Conservation (phyloP, 2,797 vertebrate genomes). For the Sebastes miniatus region DNA sequence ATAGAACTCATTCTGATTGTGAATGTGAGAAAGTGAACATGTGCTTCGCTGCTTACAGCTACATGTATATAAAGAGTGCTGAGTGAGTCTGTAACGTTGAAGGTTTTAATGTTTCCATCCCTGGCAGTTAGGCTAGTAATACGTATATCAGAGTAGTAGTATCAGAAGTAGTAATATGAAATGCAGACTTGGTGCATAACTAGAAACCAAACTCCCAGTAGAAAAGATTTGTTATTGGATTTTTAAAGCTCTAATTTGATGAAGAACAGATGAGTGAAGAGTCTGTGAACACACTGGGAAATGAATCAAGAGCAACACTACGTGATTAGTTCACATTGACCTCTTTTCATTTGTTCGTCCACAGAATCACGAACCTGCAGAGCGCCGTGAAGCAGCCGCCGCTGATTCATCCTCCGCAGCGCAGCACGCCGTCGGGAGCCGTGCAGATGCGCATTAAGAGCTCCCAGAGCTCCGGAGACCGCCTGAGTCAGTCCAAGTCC, state of each 20-base stretch:
- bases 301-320: not conserved
- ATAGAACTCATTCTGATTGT: too few species aligned
- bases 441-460: conserved; percentile 91
- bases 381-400: conserved; percentile 32
- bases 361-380: conserved; percentile 62
- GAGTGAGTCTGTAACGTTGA: too few species aligned
- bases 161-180: not conserved
- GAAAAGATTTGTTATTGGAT: not conserved
- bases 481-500: conserved; percentile 93
- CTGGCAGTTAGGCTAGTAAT: too few species aligned
- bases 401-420: conserved; percentile 54
- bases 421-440: conserved; percentile 42
- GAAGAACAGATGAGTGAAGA: not conserved
- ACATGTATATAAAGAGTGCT: too few species aligned
- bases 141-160: not conserved
- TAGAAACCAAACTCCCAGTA: not conserved
- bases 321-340: not conserved
- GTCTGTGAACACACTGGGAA: not conserved
- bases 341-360: not conserved
- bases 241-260: not conserved
- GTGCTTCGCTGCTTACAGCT: too few species aligned
- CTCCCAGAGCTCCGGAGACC: conserved; percentile 80
- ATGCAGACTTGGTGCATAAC: not conserved
- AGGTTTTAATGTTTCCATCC: too few species aligned
- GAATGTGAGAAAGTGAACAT: too few species aligned